A percentile compares a stretch with the other conserved stretches of the same genome.
Evolutionary conservation across 53 echinoderm and acorn worm genomes (phyloP).

Genomic region (Hippasteria phrygiana): DNA sequence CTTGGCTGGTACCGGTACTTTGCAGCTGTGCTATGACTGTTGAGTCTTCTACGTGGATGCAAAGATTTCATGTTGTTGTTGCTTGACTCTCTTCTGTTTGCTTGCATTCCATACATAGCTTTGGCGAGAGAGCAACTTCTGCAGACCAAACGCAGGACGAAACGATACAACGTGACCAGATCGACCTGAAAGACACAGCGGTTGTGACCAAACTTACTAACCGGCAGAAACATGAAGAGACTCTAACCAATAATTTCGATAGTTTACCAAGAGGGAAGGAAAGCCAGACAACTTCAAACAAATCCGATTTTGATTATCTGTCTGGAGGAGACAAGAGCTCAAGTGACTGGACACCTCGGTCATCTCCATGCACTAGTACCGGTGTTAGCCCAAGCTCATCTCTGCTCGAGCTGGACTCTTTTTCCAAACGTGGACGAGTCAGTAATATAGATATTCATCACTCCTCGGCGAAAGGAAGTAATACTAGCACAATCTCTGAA

Average conservation of each 20-base stretch:
- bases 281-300: constrained; percentile 15
- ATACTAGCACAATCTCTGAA: background rate
- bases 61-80: constrained; percentile 56
- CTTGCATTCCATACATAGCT: constrained; percentile 65
- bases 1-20: background rate
- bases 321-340: constrained; percentile 51
- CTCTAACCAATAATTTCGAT: background rate
- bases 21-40: background rate
- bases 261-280: background rate
- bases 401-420: constrained; percentile 42
- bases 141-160: background rate
- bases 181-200: background rate
- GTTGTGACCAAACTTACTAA: background rate
- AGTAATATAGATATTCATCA: constrained; percentile 8
- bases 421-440: constrained; percentile 27
- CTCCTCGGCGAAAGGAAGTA: background rate
- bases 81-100: constrained; percentile 43
- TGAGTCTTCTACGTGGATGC: background rate
- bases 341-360: constrained; percentile 54
- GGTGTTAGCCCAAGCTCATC: constrained; percentile 55
- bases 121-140: background rate
- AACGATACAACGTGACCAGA: background rate
- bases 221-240: constrained; percentile 18
- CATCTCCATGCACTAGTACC: constrained; percentile 39
- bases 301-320: constrained; percentile 38